Evolutionary conservation across 2,797 vertebrate genomes (phyloP).

Genomic region (Phoxinus dragarum): DNA sequence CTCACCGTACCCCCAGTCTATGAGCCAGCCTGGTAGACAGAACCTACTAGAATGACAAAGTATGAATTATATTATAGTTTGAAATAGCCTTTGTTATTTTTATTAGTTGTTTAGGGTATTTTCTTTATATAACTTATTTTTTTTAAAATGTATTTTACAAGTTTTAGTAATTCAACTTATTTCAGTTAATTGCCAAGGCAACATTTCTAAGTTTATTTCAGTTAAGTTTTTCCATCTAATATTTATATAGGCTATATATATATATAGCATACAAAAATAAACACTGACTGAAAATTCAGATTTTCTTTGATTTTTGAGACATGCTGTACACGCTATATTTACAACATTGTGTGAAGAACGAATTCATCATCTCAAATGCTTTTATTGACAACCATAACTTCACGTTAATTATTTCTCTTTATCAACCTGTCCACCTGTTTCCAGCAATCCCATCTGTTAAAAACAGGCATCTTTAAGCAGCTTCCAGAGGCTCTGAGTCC

Average conservation of each 20-base stretch:
- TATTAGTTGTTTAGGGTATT: neutral
- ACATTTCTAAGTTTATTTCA: neutral
- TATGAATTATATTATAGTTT: constrained; percentile 1
- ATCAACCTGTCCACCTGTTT: constrained; percentile 48
- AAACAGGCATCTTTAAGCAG: constrained; percentile 28
- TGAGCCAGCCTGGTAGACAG: constrained; percentile 23
- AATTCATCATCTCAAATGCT: constrained; percentile 7
- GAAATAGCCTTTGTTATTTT: neutral
- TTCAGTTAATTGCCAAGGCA: neutral
- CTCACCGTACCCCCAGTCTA: constrained; percentile 44
- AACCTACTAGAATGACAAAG: constrained; percentile 30
- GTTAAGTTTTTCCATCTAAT: neutral
- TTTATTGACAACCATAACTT: constrained; percentile 36
- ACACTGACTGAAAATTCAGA: neutral
- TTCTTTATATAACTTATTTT: neutral
- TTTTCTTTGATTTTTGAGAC: neutral
- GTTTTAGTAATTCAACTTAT: neutral
- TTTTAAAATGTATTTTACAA: neutral
- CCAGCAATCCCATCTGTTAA: constrained; percentile 40
- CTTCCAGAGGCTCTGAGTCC: constrained; percentile 29
- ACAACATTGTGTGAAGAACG: neutral
- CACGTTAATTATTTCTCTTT: constrained; percentile 27
- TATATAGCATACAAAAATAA: neutral
- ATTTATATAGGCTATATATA: no score
- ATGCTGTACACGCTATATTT: neutral